A percentile compares a stretch with the other conserved stretches of the same genome.
Conservation (phyloP, 2,888 invertebrate genomes). For the Platycheirus rosarum region DNA sequence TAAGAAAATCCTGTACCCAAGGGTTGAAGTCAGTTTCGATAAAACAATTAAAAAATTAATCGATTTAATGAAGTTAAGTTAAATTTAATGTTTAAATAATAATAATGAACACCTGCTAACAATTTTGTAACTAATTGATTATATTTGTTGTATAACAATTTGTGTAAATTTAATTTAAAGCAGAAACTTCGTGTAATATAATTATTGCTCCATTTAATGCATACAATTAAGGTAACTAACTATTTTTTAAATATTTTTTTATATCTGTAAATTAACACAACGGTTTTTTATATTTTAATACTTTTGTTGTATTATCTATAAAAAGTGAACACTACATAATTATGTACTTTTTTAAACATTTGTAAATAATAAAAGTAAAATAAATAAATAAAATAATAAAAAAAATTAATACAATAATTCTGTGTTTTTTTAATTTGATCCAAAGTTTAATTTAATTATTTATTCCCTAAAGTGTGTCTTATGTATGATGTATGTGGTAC, state of each 20-base stretch:
- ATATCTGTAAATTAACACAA: conserved; percentile 66
- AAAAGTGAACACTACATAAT: conserved; percentile 17
- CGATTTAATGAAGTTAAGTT: conserved; percentile 31
- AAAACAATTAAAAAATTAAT: conserved; percentile 36
- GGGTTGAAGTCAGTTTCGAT: conserved; percentile 62
- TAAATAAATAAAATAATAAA: conserved; percentile 29
- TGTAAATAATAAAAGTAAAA: conserved; percentile 63
- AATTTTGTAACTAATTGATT: conserved; percentile 24
- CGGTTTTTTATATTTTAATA: conserved; percentile 42
- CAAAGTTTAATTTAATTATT: too few species aligned
- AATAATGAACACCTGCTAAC: conserved; percentile 32
- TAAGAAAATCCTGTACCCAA: conserved; percentile 18
- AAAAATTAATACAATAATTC: conserved; percentile 51
- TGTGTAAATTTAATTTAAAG: conserved; percentile 56
- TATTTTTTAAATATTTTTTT: conserved; percentile 31
- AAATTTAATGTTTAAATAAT: conserved; percentile 27
- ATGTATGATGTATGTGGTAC: too few species aligned
- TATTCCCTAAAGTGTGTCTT: too few species aligned
- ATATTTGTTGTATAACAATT: conserved; percentile 46
- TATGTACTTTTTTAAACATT: conserved; percentile 39
- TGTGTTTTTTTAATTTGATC: background rate
- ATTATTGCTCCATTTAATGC: conserved; percentile 11
- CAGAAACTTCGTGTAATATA: conserved; percentile 9
- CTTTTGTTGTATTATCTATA: conserved; percentile 22
- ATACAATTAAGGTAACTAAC: conserved; percentile 54